phyloP scores from a whole-genome alignment of 2,113 vertebrate species.

The Himantopus leucocephalus region DNA sequence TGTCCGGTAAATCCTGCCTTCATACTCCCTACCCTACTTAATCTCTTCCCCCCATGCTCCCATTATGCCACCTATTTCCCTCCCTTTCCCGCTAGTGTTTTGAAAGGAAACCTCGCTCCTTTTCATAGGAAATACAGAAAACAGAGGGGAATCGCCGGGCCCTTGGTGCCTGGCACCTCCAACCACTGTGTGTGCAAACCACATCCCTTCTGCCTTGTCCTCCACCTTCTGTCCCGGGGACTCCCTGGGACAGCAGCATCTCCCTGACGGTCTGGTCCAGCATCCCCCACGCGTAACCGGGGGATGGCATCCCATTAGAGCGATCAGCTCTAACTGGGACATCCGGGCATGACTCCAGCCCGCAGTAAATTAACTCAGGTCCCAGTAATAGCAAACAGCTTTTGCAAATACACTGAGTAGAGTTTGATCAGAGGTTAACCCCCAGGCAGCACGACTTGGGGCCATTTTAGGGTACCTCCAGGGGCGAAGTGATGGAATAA shows the following conservation, averaged over 20 bases:
- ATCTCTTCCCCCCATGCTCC: background rate
- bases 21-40: rapidly evolving
- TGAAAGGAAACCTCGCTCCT: background rate
- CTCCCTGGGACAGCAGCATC: background rate
- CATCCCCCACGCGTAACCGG: rapidly evolving
- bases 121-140: background rate
- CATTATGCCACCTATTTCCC: background rate
- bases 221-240: background rate
- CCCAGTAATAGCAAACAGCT: background rate
- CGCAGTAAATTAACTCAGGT: background rate
- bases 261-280: background rate
- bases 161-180: background rate
- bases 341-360: background rate
- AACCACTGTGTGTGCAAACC: background rate
- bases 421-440: background rate
- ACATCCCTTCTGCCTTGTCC: background rate
- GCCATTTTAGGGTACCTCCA: background rate
- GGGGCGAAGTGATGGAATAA: background rate
- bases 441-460: background rate
- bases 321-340: background rate
- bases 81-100: background rate
- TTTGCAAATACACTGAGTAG: background rate
- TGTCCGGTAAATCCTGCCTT: background rate
- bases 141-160: background rate
- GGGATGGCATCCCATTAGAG: background rate